Evolutionary conservation across 2,888 invertebrate species (phyloP), one percentile per base, ranked within the genome.

Genomic region (Dryomyza anilis): DNA sequence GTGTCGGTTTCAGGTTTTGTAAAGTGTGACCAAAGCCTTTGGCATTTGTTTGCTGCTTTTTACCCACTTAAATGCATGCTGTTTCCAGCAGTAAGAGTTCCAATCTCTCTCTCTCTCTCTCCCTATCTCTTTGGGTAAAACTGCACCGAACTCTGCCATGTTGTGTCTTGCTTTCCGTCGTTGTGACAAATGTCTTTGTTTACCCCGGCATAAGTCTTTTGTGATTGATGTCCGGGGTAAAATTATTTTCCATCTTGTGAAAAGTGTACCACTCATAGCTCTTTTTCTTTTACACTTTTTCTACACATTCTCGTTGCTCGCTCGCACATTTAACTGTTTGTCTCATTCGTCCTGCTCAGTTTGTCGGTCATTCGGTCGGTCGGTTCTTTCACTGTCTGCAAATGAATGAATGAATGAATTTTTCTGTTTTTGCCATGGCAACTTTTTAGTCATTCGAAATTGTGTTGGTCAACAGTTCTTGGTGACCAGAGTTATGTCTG

Each of bases 141-240:
- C n/a, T n/a, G n/a, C n/a, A n/a, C n/a, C n/a, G n/a, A n/a, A n/a
- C n/a, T n/a, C n/a, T n/a, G n/a, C n/a, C n/a, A n/a, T n/a, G n/a
- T n/a, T n/a, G n/a, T 48, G 14, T 16, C 48, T 29, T 14, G 27
- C 30, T 36, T 61, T 27, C 43, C 52, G 58, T 43, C 21, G 10
- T 45, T 45, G 63, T 66, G 66, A 66, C 66, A 64, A 66, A 66
- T 66, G 64, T 48, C 53, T 66, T 64, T 66, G 66, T 66, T 66
- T 66, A 63, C 60, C 56, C 56, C 57, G 56, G 50, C 46, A 64
- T 60, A 63, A 66, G 63, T 64, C 66, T 64, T 66, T 60, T 64
- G 60, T 66, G 66, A 66, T 66, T 66, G 66, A 66, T 66, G 64
- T 64, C 66, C 55, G 10, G 53, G 27, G 21, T 27, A 33, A 59